Evolutionary conservation across 2,797 vertebrate genomes (phyloP).

Genomic region (Paedocypris micromegethes): DNA sequence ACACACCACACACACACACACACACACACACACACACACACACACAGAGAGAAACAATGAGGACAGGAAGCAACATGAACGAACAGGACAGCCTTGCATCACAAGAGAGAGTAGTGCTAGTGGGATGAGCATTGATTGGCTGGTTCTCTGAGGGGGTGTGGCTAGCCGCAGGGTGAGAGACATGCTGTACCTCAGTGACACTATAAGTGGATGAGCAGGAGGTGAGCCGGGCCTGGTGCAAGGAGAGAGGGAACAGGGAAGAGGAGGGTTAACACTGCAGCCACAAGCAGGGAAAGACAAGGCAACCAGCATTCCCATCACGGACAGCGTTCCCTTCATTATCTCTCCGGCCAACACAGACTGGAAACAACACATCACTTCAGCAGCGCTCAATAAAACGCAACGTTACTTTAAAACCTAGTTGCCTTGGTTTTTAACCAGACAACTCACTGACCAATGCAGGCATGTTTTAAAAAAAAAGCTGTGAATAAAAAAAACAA

Average conservation of each 20-base stretch:
- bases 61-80: not conserved
- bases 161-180: conserved; percentile 17
- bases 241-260: conserved; percentile 62
- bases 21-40: conserved; percentile 4
- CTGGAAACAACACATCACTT: not conserved
- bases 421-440: too few relatives aligned
- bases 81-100: conserved; percentile 5
- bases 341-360: not conserved
- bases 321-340: conserved; percentile 13
- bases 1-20: conserved; percentile 5
- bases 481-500: too few relatives aligned
- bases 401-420: too few relatives aligned
- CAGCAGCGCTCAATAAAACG: too few relatives aligned
- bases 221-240: conserved; percentile 85
- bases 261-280: conserved; percentile 74
- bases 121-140: conserved; percentile 27
- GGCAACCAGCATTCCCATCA: conserved; percentile 24
- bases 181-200: conserved; percentile 82
- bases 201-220: conserved; percentile 89
- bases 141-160: conserved; percentile 9
- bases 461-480: too few relatives aligned
- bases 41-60: not conserved
- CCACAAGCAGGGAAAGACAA: conserved; percentile 46
- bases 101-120: conserved; percentile 2
- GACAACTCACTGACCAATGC: too few relatives aligned